These are phyloP conservation scores for Micrasema longulum DNA, from an alignment of 1,140 invertebrate genomes.

Conservation along the genomic window DNA sequence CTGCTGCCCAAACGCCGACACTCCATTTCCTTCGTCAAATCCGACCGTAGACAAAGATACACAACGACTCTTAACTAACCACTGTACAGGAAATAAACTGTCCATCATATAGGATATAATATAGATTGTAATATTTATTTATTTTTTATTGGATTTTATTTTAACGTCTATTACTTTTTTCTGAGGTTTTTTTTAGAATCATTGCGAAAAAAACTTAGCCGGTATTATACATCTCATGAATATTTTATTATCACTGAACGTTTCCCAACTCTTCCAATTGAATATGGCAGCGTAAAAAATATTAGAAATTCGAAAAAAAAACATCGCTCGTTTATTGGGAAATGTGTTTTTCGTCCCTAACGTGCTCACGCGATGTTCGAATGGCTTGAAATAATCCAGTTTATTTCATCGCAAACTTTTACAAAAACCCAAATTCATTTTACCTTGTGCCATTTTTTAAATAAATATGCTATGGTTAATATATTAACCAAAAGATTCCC, in stretches of 20 bases:
- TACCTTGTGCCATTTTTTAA: slow-evolving; percentile 2
- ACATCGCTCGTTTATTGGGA: slow-evolving; percentile 11
- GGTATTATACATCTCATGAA: too few species aligned
- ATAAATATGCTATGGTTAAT: not conserved
- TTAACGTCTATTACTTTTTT: too few species aligned
- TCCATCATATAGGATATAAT: too few species aligned
- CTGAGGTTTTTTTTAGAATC: too few species aligned
- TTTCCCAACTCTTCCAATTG: not conserved
- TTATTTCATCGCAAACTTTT: slow-evolving; percentile 12
- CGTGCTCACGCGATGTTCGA: slow-evolving; percentile 11
- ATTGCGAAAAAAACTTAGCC: too few species aligned
- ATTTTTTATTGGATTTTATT: too few species aligned
- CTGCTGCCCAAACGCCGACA: slow-evolving; percentile 25
- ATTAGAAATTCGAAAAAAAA: slow-evolving; percentile 4
- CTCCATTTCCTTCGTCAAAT: slow-evolving; percentile 20
- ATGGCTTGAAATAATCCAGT: slow-evolving; percentile 2
- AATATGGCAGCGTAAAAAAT: slow-evolving; percentile 4
- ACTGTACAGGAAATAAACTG: too few species aligned
- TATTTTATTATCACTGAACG: not conserved
- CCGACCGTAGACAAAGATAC: not conserved
- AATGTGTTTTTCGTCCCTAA: slow-evolving; percentile 10
- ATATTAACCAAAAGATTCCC: not conserved
- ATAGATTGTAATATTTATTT: too few species aligned
- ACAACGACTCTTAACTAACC: too few species aligned
- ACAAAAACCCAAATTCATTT: slow-evolving; percentile 3